Evolutionary conservation across 1,140 invertebrate species (phyloP), one percentile per base, ranked within the genome.

Genomic region (Hydropsyche tenuis): DNA sequence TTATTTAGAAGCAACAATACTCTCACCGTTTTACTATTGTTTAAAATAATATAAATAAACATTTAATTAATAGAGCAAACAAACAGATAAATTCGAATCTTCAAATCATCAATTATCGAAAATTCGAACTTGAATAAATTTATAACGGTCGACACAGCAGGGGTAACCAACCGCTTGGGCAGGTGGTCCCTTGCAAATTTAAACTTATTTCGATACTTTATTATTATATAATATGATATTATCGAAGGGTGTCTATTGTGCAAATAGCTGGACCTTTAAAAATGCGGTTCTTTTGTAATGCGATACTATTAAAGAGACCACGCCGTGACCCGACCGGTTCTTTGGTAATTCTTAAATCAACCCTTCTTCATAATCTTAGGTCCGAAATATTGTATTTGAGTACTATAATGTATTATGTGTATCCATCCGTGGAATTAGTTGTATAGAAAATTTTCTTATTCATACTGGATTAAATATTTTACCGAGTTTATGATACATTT

Each of bases 1-100:
- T 56, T 70, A 70, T 70, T 56, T 70, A 56, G 14, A 56, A 20
- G 45, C 11, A 37, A 70, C 48, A 56, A 42, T n/a, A 70, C n/a
- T 14, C 12, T n/a, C 48, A 60, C 18, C 25, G 51, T 70, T 16
- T 11, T 12, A 43, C 14, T 16, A 70, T 56, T 69, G 45, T 70
- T 42, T 12, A 9, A 37, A 37, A 37, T 37, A 3, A 37, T 37
- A 37, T 9, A 37, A 37, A 37, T 37, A 37, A 37, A 37, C 9
- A 9, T 37, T 37, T 37, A 51, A 51, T 16, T 51, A 51, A 51
- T 20, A 3, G 46, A n/a, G 14, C 14, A 51, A 16, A 51, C 18
- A 16, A 51, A 16, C 14, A 51, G 5, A 51, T 51, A 16, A 51
- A 5, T 51, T 4, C 4, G 3, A 16, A 14, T 5, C 14, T 5